Evolutionary conservation across 2,797 vertebrate species (phyloP).

Genomic region (Dallia pectoralis): DNA sequence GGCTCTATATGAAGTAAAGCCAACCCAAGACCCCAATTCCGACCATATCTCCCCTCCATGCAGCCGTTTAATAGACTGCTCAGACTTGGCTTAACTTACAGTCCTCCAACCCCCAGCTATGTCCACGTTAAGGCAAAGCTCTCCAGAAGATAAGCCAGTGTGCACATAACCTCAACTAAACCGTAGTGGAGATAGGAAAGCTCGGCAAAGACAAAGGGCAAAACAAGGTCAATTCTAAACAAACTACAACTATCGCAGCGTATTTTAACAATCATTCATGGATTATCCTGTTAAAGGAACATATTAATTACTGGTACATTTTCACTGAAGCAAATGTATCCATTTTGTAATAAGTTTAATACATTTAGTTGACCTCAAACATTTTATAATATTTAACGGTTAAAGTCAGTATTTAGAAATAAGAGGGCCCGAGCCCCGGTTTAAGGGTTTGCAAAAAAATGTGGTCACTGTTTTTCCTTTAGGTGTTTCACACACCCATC

Average conservation of each 20-base stretch:
- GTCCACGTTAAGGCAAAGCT: background rate
- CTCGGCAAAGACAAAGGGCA: background rate
- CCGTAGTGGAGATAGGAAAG: background rate
- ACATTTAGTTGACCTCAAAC: no score
- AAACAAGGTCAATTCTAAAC: background rate
- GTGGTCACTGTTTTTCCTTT: no score
- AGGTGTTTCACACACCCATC: no score
- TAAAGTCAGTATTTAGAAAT: no score
- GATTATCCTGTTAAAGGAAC: no score
- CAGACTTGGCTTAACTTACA: background rate
- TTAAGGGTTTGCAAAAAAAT: no score
- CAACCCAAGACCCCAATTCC: background rate
- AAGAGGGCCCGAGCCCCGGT: no score
- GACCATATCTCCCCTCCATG: background rate
- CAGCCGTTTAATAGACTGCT: background rate
- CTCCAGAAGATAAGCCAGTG: background rate
- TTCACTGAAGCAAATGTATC: no score
- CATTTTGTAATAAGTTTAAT: no score
- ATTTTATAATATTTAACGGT: no score
- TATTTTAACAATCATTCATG: background rate
- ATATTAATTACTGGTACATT: no score
- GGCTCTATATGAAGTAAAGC: background rate
- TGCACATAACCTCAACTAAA: constrained; percentile 4
- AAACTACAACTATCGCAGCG: background rate
- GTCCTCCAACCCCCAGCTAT: background rate